Evolutionary conservation across 2,113 vertebrate species (phyloP), one percentile per base, ranked within the genome.

Genomic region (Panurus biarmicus): DNA sequence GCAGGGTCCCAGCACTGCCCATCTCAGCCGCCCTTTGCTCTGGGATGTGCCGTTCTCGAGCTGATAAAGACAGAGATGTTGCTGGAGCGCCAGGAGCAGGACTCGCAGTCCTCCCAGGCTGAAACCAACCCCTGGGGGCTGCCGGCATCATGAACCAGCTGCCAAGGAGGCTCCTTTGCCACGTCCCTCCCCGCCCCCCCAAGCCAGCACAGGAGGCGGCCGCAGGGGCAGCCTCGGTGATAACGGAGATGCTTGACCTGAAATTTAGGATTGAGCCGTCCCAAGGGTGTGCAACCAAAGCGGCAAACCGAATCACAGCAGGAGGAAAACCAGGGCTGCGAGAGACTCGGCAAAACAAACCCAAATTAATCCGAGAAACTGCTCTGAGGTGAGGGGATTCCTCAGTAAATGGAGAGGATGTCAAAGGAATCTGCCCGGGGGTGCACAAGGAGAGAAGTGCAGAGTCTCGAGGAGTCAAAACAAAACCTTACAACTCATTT

Each of bases 91-190:
- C 62, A 38, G 48, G 33, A 66, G 31, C 33, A 29, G 45, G 11
- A 25, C 5, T 28, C 15, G 0, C 21, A 22, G 1, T 8, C 1
- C 22, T 40, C 6, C 33, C 40, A 5, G 33, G 4, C n/a, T 4
- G 36, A 38, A 85, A 33, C 6, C 10, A 58, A 26, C 28, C 47
- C 3, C 0, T 4, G 15, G 0, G 1, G 25, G 25, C 83, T 86
- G 29, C 35, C 21, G 58, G 40, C 4, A 4, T 1, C 8, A 3
- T 3, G 7, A 20, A 28, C 4, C 23, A 2, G 23, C 29, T n/a
- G 65, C 9, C 35, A 33, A 13, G 53, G 77, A 36, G 26, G 24
- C 36, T 19, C 36, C 33, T 76, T 21, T 26, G 73, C 25, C 44
- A 9, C 0, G 3, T 87, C 64, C 69, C 26, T 31, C 22, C 69